A percentile compares a stretch with the other conserved stretches of the same genome.
phyloP scores from a whole-genome alignment of 2,797 vertebrate genomes.

The Sternarchorhynchus goeldii region DNA sequence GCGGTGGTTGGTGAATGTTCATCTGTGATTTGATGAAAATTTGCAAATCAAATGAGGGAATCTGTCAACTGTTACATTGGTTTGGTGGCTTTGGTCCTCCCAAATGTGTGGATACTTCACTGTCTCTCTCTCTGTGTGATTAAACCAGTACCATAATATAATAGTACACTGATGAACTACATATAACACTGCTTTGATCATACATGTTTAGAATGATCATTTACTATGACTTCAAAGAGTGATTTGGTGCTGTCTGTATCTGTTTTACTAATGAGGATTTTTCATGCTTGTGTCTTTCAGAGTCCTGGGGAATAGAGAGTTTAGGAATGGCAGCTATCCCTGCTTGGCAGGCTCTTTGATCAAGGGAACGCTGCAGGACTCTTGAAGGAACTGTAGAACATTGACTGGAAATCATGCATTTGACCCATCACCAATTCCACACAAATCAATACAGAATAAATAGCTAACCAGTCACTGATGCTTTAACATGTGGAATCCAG shows the following conservation, averaged over 20 bases:
- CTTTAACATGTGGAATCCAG: conserved; percentile 48
- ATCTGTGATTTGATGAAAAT: conserved; percentile 45
- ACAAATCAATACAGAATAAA: conserved; percentile 55
- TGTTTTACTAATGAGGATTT: conserved; percentile 55
- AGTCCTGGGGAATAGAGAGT: conserved; percentile 68
- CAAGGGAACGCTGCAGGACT: conserved; percentile 67
- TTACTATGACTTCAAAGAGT: conserved; percentile 4
- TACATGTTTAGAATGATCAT: background rate
- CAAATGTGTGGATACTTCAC: conserved; percentile 13
- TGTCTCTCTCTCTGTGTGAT: conserved; percentile 19
- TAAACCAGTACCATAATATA: conserved; percentile 22
- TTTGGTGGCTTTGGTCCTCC: conserved; percentile 36
- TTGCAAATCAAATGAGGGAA: conserved; percentile 48
- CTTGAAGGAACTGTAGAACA: conserved; percentile 57
- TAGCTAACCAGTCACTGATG: conserved; percentile 20
- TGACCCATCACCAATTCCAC: conserved; percentile 60
- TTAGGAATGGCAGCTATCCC: conserved; percentile 61
- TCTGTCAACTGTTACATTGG: conserved; percentile 41
- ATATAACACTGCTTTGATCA: conserved; percentile 25
- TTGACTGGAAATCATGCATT: conserved; percentile 53
- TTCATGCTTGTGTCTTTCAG: conserved; percentile 66
- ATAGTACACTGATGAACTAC: background rate
- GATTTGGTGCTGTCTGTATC: conserved; percentile 7
- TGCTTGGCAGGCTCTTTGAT: conserved; percentile 54
- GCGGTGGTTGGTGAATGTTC: conserved; percentile 44